Conservation (phyloP, 2,888 invertebrate species). For the Dendrolimus pini region DNA sequence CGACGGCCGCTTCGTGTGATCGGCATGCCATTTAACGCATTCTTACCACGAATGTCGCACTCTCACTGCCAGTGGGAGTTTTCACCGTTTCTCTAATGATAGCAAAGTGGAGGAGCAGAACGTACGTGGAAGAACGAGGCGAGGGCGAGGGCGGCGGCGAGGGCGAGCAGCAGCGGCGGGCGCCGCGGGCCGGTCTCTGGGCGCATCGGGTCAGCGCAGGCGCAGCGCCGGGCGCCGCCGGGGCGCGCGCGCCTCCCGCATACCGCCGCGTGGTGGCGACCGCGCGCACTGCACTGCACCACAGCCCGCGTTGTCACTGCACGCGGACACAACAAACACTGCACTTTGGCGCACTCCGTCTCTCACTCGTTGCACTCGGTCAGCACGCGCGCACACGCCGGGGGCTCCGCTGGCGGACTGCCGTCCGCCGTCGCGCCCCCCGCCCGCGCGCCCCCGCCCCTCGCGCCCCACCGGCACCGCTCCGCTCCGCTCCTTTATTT, state of each 20-base stretch:
- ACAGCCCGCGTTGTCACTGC: conserved; percentile 13
- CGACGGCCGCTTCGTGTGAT: no score
- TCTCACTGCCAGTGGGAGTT: no score
- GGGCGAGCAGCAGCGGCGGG: conserved; percentile 56
- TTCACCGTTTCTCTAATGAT: no score
- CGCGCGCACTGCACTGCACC: conserved; percentile 16
- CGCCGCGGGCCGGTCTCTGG: conserved; percentile 54
- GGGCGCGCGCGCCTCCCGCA: conserved; percentile 40
- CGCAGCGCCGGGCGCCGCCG: conserved; percentile 46
- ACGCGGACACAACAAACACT: conserved; percentile 5
- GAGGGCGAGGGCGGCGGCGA: conserved; percentile 63
- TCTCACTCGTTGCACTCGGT: conserved; percentile 17
- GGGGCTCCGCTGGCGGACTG: conserved; percentile 44
- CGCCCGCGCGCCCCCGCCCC: conserved; percentile 19
- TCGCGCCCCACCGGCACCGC: conserved; percentile 10
- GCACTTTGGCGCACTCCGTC: conserved; percentile 6
- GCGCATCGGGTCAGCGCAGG: conserved; percentile 51
- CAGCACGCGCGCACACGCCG: conserved; percentile 44
- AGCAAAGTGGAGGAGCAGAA: conserved; percentile 12
- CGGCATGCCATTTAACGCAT: no score
- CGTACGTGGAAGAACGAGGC: conserved; percentile 61
- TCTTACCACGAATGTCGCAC: no score
- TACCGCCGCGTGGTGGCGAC: conserved; percentile 28
- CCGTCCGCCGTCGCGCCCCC: conserved; percentile 32
- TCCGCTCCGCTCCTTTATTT: conserved; percentile 37